Conservation (phyloP, 1,140 invertebrate genomes). For the Oscheius sp. region DNA sequence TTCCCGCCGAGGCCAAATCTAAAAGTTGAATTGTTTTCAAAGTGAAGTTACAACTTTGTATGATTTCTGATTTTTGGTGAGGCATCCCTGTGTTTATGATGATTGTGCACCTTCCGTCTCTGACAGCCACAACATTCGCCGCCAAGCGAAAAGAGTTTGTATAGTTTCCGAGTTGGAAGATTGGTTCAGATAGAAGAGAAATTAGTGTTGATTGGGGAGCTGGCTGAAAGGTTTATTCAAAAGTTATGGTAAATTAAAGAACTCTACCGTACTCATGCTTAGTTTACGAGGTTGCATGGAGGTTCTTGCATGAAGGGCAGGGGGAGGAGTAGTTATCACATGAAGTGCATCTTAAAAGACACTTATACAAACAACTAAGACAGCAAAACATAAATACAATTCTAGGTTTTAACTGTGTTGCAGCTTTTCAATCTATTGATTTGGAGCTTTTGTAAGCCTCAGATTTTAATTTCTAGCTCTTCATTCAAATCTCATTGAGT, state of each 20-base stretch:
- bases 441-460: too few species aligned
- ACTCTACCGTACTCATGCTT: neutral
- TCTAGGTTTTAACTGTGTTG: too few species aligned
- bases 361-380: too few species aligned
- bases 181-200: neutral
- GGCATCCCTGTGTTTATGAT: slow-evolving; percentile 11
- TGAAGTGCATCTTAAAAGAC: too few species aligned
- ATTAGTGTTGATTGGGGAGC: neutral
- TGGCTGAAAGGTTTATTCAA: neutral
- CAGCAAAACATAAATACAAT: too few species aligned
- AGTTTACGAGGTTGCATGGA: neutral
- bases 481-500: too few species aligned
- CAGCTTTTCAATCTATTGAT: too few species aligned
- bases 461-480: too few species aligned
- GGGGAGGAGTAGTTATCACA: neutral
- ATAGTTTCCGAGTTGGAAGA: neutral
- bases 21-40: neutral
- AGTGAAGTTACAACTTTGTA: slow-evolving; percentile 2
- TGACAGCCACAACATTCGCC: neutral
- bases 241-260: neutral
- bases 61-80: slow-evolving; percentile 6
- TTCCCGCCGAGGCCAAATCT: slow-evolving; percentile 8
- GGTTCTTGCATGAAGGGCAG: neutral
- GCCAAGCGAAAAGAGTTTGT: neutral
- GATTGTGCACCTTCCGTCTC: slow-evolving; percentile 2